A percentile compares a stretch with the other conserved stretches of the same genome.
phyloP scores from a whole-genome alignment of 2,113 vertebrate genomes.

The Ammodytes dubius region DNA sequence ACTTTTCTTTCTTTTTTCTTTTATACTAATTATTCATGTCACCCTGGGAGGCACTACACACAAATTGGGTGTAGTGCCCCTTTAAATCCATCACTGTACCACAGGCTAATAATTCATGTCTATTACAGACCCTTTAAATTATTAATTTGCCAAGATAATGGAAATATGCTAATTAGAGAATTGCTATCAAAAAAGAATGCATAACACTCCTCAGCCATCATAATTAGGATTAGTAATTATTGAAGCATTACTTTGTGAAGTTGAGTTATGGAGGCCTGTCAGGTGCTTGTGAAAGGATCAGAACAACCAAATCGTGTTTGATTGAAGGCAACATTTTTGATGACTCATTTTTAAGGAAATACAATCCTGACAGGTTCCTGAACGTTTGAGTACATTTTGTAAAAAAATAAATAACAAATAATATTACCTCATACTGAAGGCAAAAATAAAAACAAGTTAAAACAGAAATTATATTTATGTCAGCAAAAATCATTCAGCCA shows the following conservation, averaged over 20 bases:
- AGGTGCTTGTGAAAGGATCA: constrained; percentile 74
- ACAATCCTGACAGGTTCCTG: constrained; percentile 37
- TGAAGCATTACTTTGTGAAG: constrained; percentile 88
- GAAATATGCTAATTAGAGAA: constrained; percentile 92
- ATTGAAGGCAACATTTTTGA: constrained; percentile 69
- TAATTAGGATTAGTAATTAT: constrained; percentile 91
- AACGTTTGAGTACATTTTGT: constrained; percentile 18
- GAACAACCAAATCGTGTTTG: constrained; percentile 70
- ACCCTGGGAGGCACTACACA: constrained; percentile 78
- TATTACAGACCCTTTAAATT: constrained; percentile 87
- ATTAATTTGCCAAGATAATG: constrained; percentile 91
- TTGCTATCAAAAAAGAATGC: constrained; percentile 87
- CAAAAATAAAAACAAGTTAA: background rate
- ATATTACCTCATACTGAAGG: background rate
- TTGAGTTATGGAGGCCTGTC: constrained; percentile 84
- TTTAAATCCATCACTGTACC: constrained; percentile 85
- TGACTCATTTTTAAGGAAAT: constrained; percentile 69
- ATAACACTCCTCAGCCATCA: constrained; percentile 87
- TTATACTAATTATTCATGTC: constrained; percentile 81
- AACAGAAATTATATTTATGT: constrained; percentile 8
- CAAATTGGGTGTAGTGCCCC: constrained; percentile 82
- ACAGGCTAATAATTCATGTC: constrained; percentile 86
- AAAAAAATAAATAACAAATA: background rate
- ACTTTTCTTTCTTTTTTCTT: constrained; percentile 46
- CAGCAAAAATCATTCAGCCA: background rate